Conservation (phyloP, 2,797 vertebrate species). For the Cuculus canorus region DNA sequence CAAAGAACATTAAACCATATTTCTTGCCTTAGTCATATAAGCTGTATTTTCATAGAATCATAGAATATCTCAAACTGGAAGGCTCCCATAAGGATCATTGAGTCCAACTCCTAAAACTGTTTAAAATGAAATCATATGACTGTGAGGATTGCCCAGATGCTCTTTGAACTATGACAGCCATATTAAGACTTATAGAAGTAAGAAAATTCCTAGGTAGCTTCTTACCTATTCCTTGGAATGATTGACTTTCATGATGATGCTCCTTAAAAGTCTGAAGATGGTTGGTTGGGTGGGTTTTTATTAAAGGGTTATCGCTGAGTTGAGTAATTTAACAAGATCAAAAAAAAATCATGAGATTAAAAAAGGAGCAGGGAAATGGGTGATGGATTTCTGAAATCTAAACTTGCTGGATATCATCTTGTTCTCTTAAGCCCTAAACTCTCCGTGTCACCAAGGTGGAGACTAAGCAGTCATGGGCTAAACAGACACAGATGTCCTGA, state of each 20-base stretch:
- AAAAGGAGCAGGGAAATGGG: background rate
- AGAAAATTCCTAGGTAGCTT: background rate
- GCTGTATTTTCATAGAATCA: background rate
- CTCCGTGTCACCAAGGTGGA: background rate
- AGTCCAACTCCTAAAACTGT: background rate
- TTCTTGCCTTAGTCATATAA: background rate
- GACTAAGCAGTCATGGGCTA: background rate
- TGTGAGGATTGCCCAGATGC: background rate
- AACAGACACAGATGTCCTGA: background rate
- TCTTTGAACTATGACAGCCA: background rate
- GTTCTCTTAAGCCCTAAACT: background rate
- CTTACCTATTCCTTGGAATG: background rate
- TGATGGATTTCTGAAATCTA: background rate
- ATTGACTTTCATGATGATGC: background rate
- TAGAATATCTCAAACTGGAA: background rate
- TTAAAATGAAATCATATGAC: background rate
- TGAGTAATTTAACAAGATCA: background rate
- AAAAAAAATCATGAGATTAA: background rate
- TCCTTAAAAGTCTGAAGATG: too few species aligned
- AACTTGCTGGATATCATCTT: background rate
- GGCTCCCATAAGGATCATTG: background rate
- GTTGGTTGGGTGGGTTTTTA: background rate
- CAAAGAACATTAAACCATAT: background rate
- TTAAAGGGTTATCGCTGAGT: background rate
- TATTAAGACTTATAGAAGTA: too few species aligned